A percentile compares a stretch with the other conserved stretches of the same genome.
Evolutionary conservation across 2,797 vertebrate genomes (phyloP).

Genomic region (Megalops cyprinoides): DNA sequence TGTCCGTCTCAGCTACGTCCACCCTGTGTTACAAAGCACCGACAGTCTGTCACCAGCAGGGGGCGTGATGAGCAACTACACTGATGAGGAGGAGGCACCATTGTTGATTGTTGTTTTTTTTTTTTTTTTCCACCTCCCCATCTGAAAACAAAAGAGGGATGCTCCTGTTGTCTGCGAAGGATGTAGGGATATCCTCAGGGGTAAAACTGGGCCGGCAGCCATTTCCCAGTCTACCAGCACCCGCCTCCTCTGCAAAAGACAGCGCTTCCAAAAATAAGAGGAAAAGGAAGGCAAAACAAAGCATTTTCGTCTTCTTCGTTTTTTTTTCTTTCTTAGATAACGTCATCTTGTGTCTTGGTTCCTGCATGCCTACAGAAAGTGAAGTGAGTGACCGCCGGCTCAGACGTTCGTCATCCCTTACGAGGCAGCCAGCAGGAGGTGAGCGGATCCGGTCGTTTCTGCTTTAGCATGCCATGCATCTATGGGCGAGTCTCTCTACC

Average conservation of each 20-base stretch:
- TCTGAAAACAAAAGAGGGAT: background rate
- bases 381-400: conserved; percentile 31
- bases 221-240: background rate
- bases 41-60: conserved; percentile 21
- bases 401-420: conserved; percentile 39
- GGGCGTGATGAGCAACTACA: background rate
- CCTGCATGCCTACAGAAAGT: conserved; percentile 39
- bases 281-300: background rate
- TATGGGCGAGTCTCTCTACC: conserved; percentile 13
- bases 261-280: background rate
- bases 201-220: background rate
- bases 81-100: background rate
- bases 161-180: background rate
- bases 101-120: background rate
- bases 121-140: background rate
- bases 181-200: background rate
- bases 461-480: conserved; percentile 14
- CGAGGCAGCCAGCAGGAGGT: conserved; percentile 29
- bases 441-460: conserved; percentile 38
- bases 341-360: conserved; percentile 37
- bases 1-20: background rate
- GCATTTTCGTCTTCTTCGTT: conserved; percentile 26
- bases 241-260: background rate
- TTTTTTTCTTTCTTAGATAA: conserved; percentile 22
- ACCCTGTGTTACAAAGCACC: background rate